phyloP scores from a whole-genome alignment of 2,888 invertebrate genomes.

The Synergus itoensis region DNA sequence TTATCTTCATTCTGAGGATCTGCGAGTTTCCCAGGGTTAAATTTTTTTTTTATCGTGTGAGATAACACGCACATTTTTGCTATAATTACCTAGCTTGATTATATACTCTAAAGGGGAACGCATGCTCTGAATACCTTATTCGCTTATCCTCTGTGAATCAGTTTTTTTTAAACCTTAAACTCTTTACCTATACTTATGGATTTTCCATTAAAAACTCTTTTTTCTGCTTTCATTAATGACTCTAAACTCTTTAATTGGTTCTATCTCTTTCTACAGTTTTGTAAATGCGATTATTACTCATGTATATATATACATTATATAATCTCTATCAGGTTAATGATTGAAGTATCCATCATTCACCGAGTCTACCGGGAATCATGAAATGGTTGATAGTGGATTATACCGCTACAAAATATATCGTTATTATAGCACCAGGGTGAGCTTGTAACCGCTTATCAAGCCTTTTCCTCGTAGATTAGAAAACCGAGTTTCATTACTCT shows the following conservation, averaged over 20 bases:
- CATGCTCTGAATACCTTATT: not conserved
- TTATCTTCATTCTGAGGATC: not conserved
- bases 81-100: not conserved
- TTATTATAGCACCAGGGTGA: not conserved
- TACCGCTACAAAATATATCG: not conserved
- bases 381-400: conserved; percentile 14
- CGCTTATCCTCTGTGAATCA: not conserved
- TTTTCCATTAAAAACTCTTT: not conserved
- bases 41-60: not conserved
- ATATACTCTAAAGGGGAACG: not conserved
- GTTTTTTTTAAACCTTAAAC: not conserved
- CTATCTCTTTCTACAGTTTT: not conserved
- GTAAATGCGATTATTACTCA: not conserved
- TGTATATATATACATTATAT: not conserved
- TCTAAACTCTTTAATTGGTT: not conserved
- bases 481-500: conserved; percentile 22
- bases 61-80: not conserved
- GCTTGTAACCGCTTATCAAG: conserved; percentile 24
- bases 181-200: not conserved
- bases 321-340: conserved; percentile 15
- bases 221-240: too few relatives aligned
- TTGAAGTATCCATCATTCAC: conserved; percentile 8
- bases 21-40: not conserved
- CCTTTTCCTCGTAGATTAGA: conserved; percentile 13
- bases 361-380: not conserved